Conservation (phyloP, 1,140 invertebrate genomes). For the Pseudachorutes palmiensis region DNA sequence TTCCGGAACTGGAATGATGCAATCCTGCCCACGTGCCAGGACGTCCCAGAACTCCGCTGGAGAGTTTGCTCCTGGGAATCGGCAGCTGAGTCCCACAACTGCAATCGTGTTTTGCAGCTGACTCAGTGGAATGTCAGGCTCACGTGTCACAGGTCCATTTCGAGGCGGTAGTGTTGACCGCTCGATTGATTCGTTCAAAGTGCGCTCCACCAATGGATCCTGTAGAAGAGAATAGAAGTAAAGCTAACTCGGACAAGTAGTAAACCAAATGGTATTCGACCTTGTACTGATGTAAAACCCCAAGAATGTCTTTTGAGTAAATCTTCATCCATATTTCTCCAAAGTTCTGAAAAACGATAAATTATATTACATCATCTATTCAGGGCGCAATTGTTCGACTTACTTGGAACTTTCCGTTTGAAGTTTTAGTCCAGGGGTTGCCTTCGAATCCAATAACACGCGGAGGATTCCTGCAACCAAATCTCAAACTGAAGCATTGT, state of each 20-base stretch:
- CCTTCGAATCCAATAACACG: background rate
- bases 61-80: constrained; percentile 7
- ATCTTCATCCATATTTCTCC: background rate
- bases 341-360: constrained; percentile 7
- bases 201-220: background rate
- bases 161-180: background rate
- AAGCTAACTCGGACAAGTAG: background rate
- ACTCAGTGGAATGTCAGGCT: background rate
- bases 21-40: background rate
- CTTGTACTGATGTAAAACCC: background rate
- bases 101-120: constrained; percentile 8
- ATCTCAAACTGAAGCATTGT: background rate
- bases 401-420: background rate
- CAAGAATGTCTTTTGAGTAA: constrained; percentile 2
- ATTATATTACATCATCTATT: background rate
- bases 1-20: background rate
- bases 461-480: background rate
- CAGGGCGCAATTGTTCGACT: background rate
- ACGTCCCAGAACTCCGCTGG: constrained; percentile 13
- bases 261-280: background rate
- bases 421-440: background rate
- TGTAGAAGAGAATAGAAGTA: background rate
- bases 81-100: constrained; percentile 14
- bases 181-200: background rate
- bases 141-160: background rate